Evolutionary conservation across 2,888 invertebrate genomes (phyloP), one percentile per base, ranked within the genome.

Genomic region (Mycalesis mineus): DNA sequence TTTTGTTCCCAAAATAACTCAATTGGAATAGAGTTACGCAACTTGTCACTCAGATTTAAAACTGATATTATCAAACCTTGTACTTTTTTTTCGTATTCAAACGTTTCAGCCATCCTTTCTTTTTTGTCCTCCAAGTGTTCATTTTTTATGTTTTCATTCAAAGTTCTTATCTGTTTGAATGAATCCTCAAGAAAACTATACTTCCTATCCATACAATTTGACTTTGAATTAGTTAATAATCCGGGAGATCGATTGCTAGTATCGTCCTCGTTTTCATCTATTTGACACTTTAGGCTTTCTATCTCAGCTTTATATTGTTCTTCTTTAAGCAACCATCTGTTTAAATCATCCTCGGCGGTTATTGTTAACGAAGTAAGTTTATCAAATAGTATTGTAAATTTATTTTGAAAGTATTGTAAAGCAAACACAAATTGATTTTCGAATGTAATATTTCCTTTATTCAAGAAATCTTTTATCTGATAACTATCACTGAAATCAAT

Each of bases 1-100:
- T 91, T 91, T 66, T 92, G 80, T 67, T 92, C 90, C 72, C 88
- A 84, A 73, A 91, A 90, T 31, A 85, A 66, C 3, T 88, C 80
- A 11, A 82, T 69, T 45, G 91, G 82, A 41, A 93, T 77, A 13
- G 86, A 88, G 62, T 78, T 81, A 3, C 88, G 78, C 47, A 92
- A 67, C 70, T 83, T 91, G 62, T 91, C 91, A 36, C 83, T 84
- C 17, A 92, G 68, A 37, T 80, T 82, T 1, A 80, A 70, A 15
- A 84, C 65, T 2, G 74, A 63, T 9, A 87, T 65, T 45, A 88
- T 76, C 45, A 87, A 68, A 62, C 79, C 80, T 66, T 91, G 90
- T 40, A 82, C 81, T 66, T 90, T 84, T 50, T 78, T 71, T 67
- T 90, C 84, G 67, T 89, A 88, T 44, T 82, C 78, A 13, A 77